Evolutionary conservation across 2,888 invertebrate species (phyloP), one percentile per base, ranked within the genome.

Genomic region (Cosmopolites sordidus): DNA sequence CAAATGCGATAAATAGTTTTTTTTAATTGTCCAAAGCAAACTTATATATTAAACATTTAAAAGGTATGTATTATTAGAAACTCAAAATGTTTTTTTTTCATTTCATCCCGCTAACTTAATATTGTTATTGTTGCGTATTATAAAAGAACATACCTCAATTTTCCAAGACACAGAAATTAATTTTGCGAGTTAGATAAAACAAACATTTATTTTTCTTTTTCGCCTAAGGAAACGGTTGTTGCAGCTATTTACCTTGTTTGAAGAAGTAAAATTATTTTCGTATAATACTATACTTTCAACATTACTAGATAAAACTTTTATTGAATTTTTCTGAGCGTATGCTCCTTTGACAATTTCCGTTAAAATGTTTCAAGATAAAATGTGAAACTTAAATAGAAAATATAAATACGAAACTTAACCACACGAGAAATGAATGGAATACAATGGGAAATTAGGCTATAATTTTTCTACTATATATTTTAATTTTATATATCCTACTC

Each of bases 81-180:
- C 22, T 22, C 22, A 3, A 22, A 22, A 3, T 22, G 22, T 22
- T 22, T 3, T 22, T n/a, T 22, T 22, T 22, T 8, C 22, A 22
- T 22, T 22, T n/a, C n/a, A n/a, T n/a, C n/a, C n/a, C n/a, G n/a
- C n/a, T 22, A 22, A 22, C 22, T 22, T 22, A 5, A 22, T 22
- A 22, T 22, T 22, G 33, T 33, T 33, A 33, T 33, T 33, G n/a
- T 12, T 33, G 5, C 11, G 11, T 33, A 12, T 33, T 11, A 33
- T 33, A 33, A 33, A 33, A 33, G 33, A 33, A 33, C 33, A 33
- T 33, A 33, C 33, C 33, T 33, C 33, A 33, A 33, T 33, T 33
- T 33, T 33, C 33, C 33, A 12, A 12, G 33, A 12, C 33, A 33
- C 8, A 33, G 12, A 33, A 33, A 33, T 33, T 33, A 33, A 33